Conservation (phyloP, 2,797 vertebrate species). For the Hafferia zeledoni region DNA sequence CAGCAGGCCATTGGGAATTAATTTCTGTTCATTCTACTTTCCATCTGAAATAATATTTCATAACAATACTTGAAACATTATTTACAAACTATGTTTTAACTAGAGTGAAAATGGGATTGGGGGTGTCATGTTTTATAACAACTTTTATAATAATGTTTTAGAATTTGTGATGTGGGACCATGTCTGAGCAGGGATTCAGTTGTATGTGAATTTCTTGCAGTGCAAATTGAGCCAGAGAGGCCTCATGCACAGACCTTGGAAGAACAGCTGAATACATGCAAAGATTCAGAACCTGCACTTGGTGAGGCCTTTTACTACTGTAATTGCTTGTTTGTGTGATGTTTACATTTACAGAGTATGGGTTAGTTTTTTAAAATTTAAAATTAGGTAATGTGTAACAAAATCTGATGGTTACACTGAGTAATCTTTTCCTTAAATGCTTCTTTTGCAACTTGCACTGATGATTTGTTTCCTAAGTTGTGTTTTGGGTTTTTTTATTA, state of each 20-base stretch:
- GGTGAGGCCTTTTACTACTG: not conserved
- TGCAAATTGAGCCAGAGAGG: conserved; percentile 1
- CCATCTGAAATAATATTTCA: not conserved
- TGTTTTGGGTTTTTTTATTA: not conserved
- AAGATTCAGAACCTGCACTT: conserved; percentile 46
- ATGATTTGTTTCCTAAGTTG: not conserved
- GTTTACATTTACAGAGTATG: not conserved
- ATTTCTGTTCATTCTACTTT: not conserved
- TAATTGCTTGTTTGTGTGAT: not conserved
- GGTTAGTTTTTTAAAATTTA: not conserved
- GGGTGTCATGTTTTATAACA: not conserved
- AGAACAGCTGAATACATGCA: conserved; percentile 23
- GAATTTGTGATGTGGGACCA: not conserved
- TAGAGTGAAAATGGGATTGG: not conserved
- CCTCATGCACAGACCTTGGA: conserved; percentile 11
- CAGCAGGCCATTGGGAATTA: not conserved
- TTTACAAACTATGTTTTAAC: not conserved
- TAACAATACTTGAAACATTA: not conserved
- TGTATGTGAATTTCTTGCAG: not conserved
- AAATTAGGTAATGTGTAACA: not conserved
- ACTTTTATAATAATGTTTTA: not conserved
- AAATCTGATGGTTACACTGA: not conserved
- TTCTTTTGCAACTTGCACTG: not conserved
- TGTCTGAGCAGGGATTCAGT: not conserved
- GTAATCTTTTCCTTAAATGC: not conserved